These are phyloP conservation scores for Melikaiella ostensackeni DNA, from an alignment of 2,888 invertebrate genomes.

Conservation along the genomic window DNA sequence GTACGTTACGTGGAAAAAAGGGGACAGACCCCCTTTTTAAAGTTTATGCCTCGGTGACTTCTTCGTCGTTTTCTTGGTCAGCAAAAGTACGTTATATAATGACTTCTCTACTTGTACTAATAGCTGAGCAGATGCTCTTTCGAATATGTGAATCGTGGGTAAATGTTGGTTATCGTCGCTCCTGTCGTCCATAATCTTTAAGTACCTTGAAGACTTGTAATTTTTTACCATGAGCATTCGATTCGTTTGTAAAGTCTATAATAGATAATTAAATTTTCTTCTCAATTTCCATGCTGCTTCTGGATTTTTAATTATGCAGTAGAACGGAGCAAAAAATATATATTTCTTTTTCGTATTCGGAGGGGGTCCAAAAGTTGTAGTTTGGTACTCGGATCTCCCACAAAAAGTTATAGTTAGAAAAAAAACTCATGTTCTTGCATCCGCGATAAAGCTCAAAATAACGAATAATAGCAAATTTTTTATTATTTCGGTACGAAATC, in stretches of 20 bases:
- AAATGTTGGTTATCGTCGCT: constrained; percentile 52
- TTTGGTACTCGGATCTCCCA: too few relatives aligned
- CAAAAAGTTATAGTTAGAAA: too few relatives aligned
- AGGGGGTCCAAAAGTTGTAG: too few relatives aligned
- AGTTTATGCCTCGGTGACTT: constrained; percentile 66
- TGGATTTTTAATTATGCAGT: neutral
- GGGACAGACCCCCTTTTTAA: constrained; percentile 48
- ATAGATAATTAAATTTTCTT: constrained; percentile 3
- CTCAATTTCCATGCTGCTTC: neutral
- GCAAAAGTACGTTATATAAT: constrained; percentile 69
- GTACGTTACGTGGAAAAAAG: constrained; percentile 36
- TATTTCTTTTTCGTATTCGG: too few relatives aligned
- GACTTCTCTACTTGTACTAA: constrained; percentile 48
- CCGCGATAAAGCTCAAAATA: too few relatives aligned
- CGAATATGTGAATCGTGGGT: constrained; percentile 50
- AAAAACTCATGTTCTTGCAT: too few relatives aligned
- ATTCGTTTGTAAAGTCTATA: constrained; percentile 23
- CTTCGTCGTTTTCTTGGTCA: constrained; percentile 67
- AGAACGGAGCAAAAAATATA: too few relatives aligned
- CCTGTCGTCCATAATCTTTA: constrained; percentile 43
- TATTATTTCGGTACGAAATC: too few relatives aligned
- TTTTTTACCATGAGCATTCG: constrained; percentile 28
- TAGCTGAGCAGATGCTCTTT: constrained; percentile 58
- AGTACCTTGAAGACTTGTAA: constrained; percentile 24
- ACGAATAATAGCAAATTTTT: too few relatives aligned